Conservation (phyloP, 2,113 vertebrate genomes). For the Oxyura jamaicensis region DNA sequence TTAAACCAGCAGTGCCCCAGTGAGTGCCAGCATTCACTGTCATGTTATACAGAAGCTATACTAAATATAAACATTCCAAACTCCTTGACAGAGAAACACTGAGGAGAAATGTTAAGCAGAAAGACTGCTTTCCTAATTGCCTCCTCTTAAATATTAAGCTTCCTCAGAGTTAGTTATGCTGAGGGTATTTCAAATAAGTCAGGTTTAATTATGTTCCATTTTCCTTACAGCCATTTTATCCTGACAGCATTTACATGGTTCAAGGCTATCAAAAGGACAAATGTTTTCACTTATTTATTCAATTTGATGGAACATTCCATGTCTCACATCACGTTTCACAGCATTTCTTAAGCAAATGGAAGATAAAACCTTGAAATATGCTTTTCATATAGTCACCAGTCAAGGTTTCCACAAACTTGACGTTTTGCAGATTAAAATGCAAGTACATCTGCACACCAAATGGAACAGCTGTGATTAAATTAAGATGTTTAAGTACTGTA, state of each 20-base stretch:
- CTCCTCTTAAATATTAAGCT: conserved; percentile 35
- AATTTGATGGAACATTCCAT: conserved; percentile 30
- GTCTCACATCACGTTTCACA: background rate
- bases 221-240: conserved; percentile 48
- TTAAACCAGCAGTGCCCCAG: background rate
- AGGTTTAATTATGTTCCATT: conserved; percentile 48
- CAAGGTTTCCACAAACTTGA: conserved; percentile 8
- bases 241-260: conserved; percentile 38
- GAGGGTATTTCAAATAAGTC: conserved; percentile 30
- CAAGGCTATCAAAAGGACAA: conserved; percentile 25
- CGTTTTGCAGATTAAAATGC: conserved; percentile 35
- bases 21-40: background rate
- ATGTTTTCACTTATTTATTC: conserved; percentile 52
- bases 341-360: conserved; percentile 9
- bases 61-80: conserved; percentile 13
- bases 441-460: conserved; percentile 30
- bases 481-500: background rate
- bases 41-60: background rate
- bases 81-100: background rate
- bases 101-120: background rate
- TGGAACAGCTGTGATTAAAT: conserved; percentile 5
- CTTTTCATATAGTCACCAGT: background rate
- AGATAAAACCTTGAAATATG: conserved; percentile 35
- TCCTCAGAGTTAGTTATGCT: background rate
- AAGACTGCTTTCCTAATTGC: conserved; percentile 42